Conservation (phyloP, 2,888 invertebrate genomes). For the Tromatobia lineatoria region DNA sequence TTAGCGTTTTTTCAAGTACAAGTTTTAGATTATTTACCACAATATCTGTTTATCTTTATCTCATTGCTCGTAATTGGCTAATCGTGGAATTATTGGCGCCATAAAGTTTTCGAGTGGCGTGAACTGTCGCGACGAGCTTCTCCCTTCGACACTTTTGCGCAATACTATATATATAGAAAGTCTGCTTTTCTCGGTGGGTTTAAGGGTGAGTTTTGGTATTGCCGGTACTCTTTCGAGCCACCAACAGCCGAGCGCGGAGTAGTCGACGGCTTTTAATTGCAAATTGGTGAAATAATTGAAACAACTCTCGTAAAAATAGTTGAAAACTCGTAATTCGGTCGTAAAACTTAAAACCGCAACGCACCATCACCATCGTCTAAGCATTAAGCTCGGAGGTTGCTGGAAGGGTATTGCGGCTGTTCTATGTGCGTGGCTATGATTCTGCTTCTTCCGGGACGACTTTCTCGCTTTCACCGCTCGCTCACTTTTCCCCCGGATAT, state of each 20-base stretch:
- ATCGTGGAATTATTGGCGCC: constrained; percentile 80
- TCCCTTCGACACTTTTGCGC: constrained; percentile 72
- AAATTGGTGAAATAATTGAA: constrained; percentile 86
- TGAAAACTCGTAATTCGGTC: constrained; percentile 84
- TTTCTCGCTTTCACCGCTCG: neutral
- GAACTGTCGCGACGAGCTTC: constrained; percentile 69
- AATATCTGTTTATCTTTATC: constrained; percentile 58
- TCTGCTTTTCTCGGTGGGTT: constrained; percentile 41
- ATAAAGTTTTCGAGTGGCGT: constrained; percentile 76
- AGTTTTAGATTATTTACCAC: constrained; percentile 36
- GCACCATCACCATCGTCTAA: constrained; percentile 78
- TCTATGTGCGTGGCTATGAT: constrained; percentile 36
- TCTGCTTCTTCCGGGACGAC: constrained; percentile 57
- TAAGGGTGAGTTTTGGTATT: constrained; percentile 63
- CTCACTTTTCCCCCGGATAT: constrained; percentile 58
- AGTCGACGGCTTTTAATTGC: constrained; percentile 83
- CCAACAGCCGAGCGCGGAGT: constrained; percentile 63
- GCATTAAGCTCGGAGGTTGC: constrained; percentile 75
- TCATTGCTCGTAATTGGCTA: constrained; percentile 77
- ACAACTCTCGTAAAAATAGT: constrained; percentile 86
- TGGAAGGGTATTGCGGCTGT: constrained; percentile 68
- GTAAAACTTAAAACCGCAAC: constrained; percentile 83
- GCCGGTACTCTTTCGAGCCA: constrained; percentile 41
- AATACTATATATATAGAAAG: constrained; percentile 23
- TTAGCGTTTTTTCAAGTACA: neutral